Evolutionary conservation across 2,113 vertebrate genomes (phyloP), one percentile per base, ranked within the genome.

Genomic region (Natator depressus): DNA sequence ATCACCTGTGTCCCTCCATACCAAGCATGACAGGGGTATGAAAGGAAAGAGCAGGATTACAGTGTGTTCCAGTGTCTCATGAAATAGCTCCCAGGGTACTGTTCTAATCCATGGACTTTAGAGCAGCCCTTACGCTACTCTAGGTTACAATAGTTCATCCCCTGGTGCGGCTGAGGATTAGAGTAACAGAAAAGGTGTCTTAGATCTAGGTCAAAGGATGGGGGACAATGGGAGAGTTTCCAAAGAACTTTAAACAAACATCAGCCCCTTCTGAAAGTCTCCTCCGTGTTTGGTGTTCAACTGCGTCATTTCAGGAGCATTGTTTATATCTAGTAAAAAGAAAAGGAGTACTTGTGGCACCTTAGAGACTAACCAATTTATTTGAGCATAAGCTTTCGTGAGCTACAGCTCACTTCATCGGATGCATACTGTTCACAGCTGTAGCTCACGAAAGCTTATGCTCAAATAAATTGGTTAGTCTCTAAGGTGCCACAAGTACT

Each of bases 251-350:
- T 29, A 47, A 9, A 50, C 24, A 42, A 88, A 79, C 57, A 85
- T 22, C 49, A 83, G 86, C 31, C 2, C 8, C 31, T 42, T 59
- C 53, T 76, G 85, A 91, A 91, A 87, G 6, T 3, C 79, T 76
- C 24, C 91, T 93, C 72, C 1, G 0, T 13, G 4, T 24, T 75
- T 85, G 84, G 25, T 47, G 55, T 10, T 65, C 88, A 20, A 59
- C 42, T 69, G 49, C 17, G 62, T 93, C 8, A 24, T 86, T 87
- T 85, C 92, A 93, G 59, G 31, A 80, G 24, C 57, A 93, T 83
- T 53, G 78, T 92, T 96, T 91, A 9, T 89, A 20, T 86, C 79
- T 65, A 90, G 10, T 0, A n/a, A n/a, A n/a, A n/a, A n/a, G n/a
- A n/a, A n/a, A n/a, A n/a, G n/a, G n/a, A n/a, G n/a, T n/a, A n/a